A percentile compares a stretch with the other conserved stretches of the same genome.
Conservation (phyloP, 2,797 vertebrate species). For the Leuciscus waleckii region DNA sequence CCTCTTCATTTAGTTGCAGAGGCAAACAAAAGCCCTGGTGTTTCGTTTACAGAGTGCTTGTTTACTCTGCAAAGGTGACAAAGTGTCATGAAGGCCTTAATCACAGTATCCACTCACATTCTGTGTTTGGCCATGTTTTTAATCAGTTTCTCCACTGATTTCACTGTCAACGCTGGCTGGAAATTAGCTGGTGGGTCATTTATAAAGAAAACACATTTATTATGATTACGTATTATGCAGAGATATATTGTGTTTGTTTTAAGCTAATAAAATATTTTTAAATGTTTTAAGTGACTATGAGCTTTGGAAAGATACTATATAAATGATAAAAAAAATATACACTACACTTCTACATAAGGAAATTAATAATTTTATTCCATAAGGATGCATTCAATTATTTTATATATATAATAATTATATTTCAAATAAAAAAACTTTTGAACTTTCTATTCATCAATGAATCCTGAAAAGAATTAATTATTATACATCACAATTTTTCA, state of each 20-base stretch:
- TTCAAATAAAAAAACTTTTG: background rate
- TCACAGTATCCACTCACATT: slow-evolving; percentile 15
- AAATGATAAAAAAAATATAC: background rate
- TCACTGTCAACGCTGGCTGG: background rate
- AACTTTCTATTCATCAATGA: background rate
- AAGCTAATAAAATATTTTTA: background rate
- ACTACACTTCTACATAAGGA: background rate
- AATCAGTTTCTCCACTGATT: background rate
- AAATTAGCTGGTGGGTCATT: background rate
- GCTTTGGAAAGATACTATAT: background rate
- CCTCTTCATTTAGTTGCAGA: slow-evolving; percentile 50
- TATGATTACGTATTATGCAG: background rate
- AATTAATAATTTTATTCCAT: background rate
- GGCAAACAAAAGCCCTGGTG: slow-evolving; percentile 42
- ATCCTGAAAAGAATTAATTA: background rate
- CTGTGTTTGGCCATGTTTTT: background rate
- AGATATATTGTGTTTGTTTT: background rate
- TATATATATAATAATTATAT: no score
- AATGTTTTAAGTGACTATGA: background rate
- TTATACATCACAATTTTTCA: background rate
- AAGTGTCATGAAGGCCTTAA: slow-evolving; percentile 47
- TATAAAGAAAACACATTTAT: slow-evolving; percentile 2
- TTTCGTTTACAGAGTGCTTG: slow-evolving; percentile 19
- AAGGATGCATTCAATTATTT: background rate
- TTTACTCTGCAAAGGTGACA: slow-evolving; percentile 50